Evolutionary conservation across 2,113 vertebrate species (phyloP), one percentile per base, ranked within the genome.

Genomic region (Gymnocephalus cernua): DNA sequence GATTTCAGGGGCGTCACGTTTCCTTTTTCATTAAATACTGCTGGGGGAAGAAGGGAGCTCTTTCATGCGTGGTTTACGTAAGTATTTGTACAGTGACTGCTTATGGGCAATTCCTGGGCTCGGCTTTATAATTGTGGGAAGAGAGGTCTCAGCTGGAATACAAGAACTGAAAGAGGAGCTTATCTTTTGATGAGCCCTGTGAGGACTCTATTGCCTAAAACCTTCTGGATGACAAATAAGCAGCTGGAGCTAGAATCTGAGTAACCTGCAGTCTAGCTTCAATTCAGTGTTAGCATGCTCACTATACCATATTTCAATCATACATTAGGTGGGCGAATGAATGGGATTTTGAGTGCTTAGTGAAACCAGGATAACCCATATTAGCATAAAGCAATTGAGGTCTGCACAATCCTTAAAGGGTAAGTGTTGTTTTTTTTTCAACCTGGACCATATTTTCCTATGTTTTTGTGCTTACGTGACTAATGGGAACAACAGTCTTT

Each of bases 71-170:
- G 81, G 81, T 86, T 87, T 80, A 81, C 38, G 74, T 82, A 79
- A 74, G 73, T 88, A 76, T 91, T 89, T 86, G 75, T 38, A 80
- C 81, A 75, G 80, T 38, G 61, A 74, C 67, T 91, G 85, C 86
- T 91, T 90, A 63, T 73, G 82, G 82, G 89, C 77, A 82, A 86
- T 88, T 86, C 75, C 61, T 89, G 66, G 56, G 76, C 77, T 82
- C 38, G 14, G 63, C 51, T 80, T 84, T 71, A 50, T 82, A 62
- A 88, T 79, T 82, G 61, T 84, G 74, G 83, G 73, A 82, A 86
- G 66, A 41, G 51, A 66, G 54, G 27, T 82, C 84, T 80, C 73
- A 45, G 66, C 81, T 74, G 66, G 75, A 88, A 86, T 62, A 53
- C 82, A 87, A 83, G 78, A 59, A 80, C 45, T 72, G 74, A 73